These are phyloP conservation scores for Cromileptes altivelis DNA, from an alignment of 2,113 vertebrate genomes.

Conservation along the genomic window DNA sequence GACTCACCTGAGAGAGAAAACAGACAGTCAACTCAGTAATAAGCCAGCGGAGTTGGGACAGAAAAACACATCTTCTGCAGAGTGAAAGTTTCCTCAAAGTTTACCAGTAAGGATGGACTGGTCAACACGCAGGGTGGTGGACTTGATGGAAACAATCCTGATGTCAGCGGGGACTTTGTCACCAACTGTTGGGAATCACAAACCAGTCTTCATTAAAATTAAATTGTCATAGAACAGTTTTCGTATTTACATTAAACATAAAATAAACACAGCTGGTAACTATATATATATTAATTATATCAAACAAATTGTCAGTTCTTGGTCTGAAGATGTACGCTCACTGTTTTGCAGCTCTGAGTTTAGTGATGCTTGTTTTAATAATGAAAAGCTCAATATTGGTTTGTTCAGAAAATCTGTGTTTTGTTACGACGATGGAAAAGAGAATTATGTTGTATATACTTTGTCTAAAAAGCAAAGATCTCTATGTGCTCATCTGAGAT, in stretches of 20 bases:
- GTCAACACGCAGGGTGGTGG: slow-evolving; percentile 93
- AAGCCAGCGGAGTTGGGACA: not conserved
- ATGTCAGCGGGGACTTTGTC: slow-evolving; percentile 96
- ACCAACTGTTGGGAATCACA: slow-evolving; percentile 85
- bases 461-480: too few species aligned
- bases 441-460: too few species aligned
- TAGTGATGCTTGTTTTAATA: too few species aligned
- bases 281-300: not conserved
- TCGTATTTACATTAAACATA: not conserved
- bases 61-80: not conserved
- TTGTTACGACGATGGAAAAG: too few species aligned
- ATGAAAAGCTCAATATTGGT: too few species aligned
- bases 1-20: slow-evolving; percentile 90
- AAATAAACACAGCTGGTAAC: not conserved
- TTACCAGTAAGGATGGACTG: slow-evolving; percentile 92
- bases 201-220: not conserved
- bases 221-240: not conserved
- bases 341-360: too few species aligned
- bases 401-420: too few species aligned
- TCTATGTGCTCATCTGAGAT: too few species aligned
- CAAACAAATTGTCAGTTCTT: too few species aligned
- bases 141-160: slow-evolving; percentile 90
- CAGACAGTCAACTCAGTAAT: slow-evolving; percentile 5
- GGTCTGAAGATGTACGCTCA: too few species aligned
- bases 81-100: not conserved